A percentile compares a stretch with the other conserved stretches of the same genome.
phyloP scores from a whole-genome alignment of 2,113 vertebrate species.

The Mustela lutreola region DNA sequence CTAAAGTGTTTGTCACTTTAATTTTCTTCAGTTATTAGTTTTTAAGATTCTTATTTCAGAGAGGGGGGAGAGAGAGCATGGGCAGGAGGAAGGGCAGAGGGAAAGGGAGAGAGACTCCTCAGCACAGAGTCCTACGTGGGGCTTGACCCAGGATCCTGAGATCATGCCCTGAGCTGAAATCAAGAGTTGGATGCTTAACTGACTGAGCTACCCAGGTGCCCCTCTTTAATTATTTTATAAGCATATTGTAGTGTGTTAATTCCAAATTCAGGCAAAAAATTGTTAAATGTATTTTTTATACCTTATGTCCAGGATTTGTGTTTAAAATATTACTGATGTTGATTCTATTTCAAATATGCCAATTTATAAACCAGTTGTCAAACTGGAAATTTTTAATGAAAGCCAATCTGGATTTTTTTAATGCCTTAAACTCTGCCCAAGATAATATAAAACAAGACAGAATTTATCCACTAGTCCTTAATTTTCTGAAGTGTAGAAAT shows the following conservation, averaged over 20 bases:
- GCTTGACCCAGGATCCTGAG: neutral
- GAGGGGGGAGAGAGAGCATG: neutral
- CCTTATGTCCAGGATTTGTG: neutral
- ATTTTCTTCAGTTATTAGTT: neutral
- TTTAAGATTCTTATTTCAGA: neutral
- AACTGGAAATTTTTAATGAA: constrained; percentile 6
- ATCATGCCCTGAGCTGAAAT: neutral
- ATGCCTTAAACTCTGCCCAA: neutral
- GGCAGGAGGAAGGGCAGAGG: neutral
- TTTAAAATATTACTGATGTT: neutral
- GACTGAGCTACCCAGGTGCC: neutral
- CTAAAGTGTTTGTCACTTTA: neutral
- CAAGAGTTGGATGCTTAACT: neutral
- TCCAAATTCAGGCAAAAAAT: neutral
- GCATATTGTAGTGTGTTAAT: neutral
- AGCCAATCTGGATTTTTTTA: neutral
- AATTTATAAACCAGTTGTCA: neutral
- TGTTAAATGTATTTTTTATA: neutral
- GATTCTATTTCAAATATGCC: neutral
- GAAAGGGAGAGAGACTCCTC: neutral
- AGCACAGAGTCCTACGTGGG: neutral
- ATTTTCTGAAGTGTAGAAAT: constrained; percentile 43
- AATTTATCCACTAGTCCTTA: neutral
- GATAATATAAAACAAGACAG: neutral
- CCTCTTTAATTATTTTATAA: neutral